Percentiles rank a stretch among this genome's conserved stretches.
Conservation (phyloP, 2,888 invertebrate species). For the Clusia tigrina region DNA sequence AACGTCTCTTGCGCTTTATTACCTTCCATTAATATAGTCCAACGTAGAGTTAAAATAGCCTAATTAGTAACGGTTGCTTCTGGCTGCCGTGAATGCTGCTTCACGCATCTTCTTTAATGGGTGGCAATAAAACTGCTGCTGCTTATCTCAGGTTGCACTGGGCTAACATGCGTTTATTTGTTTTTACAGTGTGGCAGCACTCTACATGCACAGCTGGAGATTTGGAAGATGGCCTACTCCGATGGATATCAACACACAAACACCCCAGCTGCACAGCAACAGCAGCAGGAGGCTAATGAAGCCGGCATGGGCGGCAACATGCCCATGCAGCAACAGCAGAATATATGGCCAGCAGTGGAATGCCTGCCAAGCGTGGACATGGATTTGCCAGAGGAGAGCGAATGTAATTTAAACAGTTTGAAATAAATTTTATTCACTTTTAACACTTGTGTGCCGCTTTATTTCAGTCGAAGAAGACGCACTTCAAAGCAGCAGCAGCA, state of each 20-base stretch:
- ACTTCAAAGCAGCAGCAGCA: conserved; percentile 21
- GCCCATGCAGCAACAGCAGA: conserved; percentile 13
- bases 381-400: conserved; percentile 33
- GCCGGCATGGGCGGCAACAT: conserved; percentile 7
- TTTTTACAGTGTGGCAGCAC: conserved; percentile 86
- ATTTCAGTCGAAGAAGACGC: conserved; percentile 35
- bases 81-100: too few relatives aligned
- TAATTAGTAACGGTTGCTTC: too few relatives aligned
- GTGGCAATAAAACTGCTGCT: too few relatives aligned
- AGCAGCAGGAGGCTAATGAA: background rate
- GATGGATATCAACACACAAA: conserved; percentile 66
- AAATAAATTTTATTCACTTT: conserved; percentile 5
- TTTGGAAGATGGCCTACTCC: conserved; percentile 85
- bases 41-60: too few relatives aligned
- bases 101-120: too few relatives aligned
- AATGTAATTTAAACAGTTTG: conserved; percentile 28
- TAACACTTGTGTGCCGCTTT: background rate
- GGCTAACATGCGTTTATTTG: too few relatives aligned
- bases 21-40: too few relatives aligned
- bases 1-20: too few relatives aligned
- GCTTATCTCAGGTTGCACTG: too few relatives aligned
- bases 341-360: background rate
- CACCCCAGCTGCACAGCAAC: conserved; percentile 39
- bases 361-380: background rate
- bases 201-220: conserved; percentile 86